Base-by-base conservation (phyloP, 2,888 invertebrate species). In the Pristionchus japonicus region DNA sequence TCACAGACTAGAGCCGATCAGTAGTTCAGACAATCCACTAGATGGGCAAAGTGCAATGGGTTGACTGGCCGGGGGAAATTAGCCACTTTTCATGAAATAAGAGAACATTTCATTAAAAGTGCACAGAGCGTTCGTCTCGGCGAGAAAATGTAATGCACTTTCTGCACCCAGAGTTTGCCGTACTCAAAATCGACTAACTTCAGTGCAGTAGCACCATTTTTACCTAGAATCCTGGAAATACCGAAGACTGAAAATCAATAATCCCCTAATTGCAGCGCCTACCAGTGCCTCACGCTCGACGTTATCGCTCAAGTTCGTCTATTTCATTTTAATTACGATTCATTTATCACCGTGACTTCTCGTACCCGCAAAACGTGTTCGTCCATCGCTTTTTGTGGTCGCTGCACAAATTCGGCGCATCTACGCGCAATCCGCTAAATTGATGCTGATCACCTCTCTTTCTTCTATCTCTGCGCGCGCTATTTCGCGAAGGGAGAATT, bases 251-350 rank as follows among this genome's bases (percentile, higher is more conserved):
- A 61, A 27, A 27, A 27, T 61, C 17, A 31, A 6, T 11, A 2
- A 3, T 70, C n/a, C n/a, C n/a, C n/a, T n/a, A n/a, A n/a, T n/a
- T 86, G 1, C 86, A 86, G 86, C 3, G 86, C 86, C 23, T 86
- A 47, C 34, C 86, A 86, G 49, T 70, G 86, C 47, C 86, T 86
- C 37, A 86, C 86, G 15, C 86, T 86, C 37, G 86, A 86, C 37
- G 86, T 86, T 17, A 86, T 86, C 57, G 86, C 86, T 6, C 84
- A 84, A 61, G 84, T 84, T 47, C 2, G 61, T n/a, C 37, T 9
- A 3, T 3, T 64, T 64, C 27, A 27, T n/a, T 64, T 7, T 64
- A 27, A 67, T 34, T 31, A 27, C 34, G 34, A 23, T 61, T 61
- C 23, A 57, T 23, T n/a, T 27, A 61, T 27, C 0, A 27, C 61